These are phyloP conservation scores for Antidorcas marsupialis DNA, from an alignment of 2,113 vertebrate species.

Conservation along the genomic window DNA sequence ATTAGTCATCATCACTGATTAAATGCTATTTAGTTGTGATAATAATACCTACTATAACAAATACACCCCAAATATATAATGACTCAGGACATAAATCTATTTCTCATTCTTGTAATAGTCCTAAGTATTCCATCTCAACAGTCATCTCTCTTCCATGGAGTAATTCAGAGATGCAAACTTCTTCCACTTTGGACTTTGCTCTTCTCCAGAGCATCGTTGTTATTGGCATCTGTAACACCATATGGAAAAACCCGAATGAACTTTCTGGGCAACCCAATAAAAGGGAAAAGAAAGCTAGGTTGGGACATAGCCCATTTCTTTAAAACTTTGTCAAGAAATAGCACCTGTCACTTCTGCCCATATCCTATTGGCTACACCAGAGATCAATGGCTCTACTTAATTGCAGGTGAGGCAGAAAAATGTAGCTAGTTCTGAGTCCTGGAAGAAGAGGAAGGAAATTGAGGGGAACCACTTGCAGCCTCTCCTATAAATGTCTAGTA, in stretches of 20 bases:
- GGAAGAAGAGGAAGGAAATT: not conserved
- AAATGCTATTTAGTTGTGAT: not conserved
- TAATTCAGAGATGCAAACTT: not conserved
- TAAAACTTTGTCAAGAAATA: not conserved
- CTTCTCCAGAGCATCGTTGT: not conserved
- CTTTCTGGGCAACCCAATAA: not conserved
- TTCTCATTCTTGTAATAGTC: not conserved
- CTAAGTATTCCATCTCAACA: not conserved
- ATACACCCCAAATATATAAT: not conserved
- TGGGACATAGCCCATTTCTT: not conserved
- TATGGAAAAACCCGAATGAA: not conserved
- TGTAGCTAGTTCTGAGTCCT: not conserved
- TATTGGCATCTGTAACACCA: not conserved
- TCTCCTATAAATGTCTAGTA: not conserved
- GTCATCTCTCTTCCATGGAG: not conserved
- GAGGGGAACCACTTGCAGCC: not conserved
- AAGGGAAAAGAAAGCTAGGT: not conserved
- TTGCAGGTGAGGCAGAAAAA: not conserved
- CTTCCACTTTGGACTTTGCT: not conserved
- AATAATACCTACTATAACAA: not conserved
- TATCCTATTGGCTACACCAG: not conserved
- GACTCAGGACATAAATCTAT: not conserved
- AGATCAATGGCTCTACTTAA: not conserved
- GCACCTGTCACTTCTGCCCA: not conserved
- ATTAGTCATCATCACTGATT: not conserved